Percentiles rank a stretch among this genome's conserved stretches.
These are phyloP conservation scores for Phorcus lineatus DNA, from an alignment of 2,888 invertebrate species.

Conservation along the genomic window DNA sequence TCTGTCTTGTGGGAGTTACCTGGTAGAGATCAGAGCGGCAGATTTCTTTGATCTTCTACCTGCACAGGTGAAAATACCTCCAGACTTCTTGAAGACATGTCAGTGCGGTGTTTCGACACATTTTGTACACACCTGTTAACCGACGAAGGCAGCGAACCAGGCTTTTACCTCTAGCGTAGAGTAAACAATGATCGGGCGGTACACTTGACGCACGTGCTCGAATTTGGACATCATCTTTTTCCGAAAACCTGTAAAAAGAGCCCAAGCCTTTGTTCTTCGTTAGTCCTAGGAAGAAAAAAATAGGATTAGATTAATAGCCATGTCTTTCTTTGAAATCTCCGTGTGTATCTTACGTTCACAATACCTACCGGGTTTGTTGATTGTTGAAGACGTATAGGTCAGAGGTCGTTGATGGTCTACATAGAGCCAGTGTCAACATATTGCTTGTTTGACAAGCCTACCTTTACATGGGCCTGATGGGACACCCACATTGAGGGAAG, in stretches of 20 bases:
- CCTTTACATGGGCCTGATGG: neutral
- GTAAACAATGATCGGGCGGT: neutral
- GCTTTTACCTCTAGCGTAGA: slow-evolving; percentile 1
- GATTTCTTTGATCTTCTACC: slow-evolving; percentile 15
- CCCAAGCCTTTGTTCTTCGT: neutral
- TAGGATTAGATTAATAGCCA: slow-evolving; percentile 17
- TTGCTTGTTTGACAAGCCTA: neutral
- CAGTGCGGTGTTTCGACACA: slow-evolving; percentile 17
- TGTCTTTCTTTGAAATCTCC: slow-evolving; percentile 20
- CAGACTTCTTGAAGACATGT: neutral
- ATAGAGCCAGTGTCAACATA: neutral
- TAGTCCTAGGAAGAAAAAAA: slow-evolving; percentile 10
- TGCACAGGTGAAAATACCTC: slow-evolving; percentile 21
- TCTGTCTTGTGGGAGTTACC: neutral
- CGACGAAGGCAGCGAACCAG: slow-evolving; percentile 5
- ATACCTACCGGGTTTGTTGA: neutral
- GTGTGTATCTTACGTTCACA: slow-evolving; percentile 10
- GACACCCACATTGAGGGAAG: neutral
- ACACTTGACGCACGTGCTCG: neutral
- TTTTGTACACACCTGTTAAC: slow-evolving; percentile 19
- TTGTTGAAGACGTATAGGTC: neutral
- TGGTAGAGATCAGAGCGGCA: slow-evolving; percentile 15
- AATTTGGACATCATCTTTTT: slow-evolving; percentile 4
- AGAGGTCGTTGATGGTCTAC: neutral
- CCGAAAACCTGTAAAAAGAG: slow-evolving; percentile 7